phyloP scores from a whole-genome alignment of 2,888 invertebrate species.

The Nymphalis urticae region DNA sequence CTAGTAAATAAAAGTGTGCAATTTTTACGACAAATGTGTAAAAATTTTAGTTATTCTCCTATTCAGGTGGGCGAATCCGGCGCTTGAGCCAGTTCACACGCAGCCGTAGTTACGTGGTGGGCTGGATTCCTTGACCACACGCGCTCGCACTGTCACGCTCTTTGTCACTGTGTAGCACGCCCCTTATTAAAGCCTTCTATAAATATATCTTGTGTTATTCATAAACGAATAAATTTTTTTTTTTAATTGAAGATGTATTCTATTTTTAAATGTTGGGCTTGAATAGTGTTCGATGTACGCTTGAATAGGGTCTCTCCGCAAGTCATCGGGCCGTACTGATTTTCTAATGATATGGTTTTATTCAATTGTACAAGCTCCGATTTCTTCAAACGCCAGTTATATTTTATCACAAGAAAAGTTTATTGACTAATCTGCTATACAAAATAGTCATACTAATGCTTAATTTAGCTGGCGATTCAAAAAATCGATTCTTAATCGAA shows the following conservation, averaged over 20 bases:
- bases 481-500: too few relatives aligned
- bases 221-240: constrained; percentile 2
- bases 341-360: background rate
- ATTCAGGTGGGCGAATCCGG: constrained; percentile 86
- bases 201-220: constrained; percentile 8
- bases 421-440: too few relatives aligned
- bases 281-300: constrained; percentile 1
- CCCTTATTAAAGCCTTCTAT: background rate
- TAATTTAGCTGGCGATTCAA: too few relatives aligned
- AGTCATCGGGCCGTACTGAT: background rate
- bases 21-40: background rate
- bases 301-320: background rate
- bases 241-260: constrained; percentile 1
- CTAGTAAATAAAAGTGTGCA: too few relatives aligned
- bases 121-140: constrained; percentile 79
- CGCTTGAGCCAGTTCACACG: constrained; percentile 89
- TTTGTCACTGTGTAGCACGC: constrained; percentile 50
- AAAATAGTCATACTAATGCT: too few relatives aligned
- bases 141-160: constrained; percentile 42
- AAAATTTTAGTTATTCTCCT: background rate
- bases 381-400: background rate
- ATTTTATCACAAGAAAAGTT: too few relatives aligned
- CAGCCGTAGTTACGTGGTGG: constrained; percentile 90
- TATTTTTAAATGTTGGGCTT: constrained; percentile 11
- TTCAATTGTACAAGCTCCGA: background rate